Percentiles rank a stretch among this genome's conserved stretches.
These are phyloP conservation scores for Sipha maydis DNA, from an alignment of 2,888 invertebrate genomes.

Conservation along the genomic window DNA sequence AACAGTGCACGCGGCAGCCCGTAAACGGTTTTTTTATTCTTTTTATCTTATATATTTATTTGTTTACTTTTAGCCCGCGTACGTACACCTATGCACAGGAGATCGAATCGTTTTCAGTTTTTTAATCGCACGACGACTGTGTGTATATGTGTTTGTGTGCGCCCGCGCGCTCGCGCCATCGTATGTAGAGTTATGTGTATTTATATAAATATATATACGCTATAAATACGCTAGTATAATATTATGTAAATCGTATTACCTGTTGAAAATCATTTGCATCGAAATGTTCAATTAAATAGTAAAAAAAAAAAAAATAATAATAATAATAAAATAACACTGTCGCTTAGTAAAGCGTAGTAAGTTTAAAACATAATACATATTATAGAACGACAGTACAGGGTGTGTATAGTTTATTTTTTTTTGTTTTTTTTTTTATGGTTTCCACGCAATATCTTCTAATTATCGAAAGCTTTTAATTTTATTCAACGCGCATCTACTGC, in stretches of 20 bases:
- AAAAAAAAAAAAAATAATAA: conserved; percentile 19
- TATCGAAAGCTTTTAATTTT: conserved; percentile 20
- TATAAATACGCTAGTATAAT: conserved; percentile 20
- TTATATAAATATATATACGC: neutral
- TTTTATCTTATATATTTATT: neutral
- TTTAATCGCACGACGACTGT: conserved; percentile 51
- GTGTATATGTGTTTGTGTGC: neutral
- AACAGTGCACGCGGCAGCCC: neutral
- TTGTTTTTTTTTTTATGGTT: neutral
- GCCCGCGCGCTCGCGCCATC: too few species aligned
- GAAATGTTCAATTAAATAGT: conserved; percentile 59
- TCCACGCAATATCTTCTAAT: neutral
- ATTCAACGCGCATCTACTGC: neutral
- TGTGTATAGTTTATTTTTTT: neutral
- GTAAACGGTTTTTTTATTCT: conserved; percentile 21
- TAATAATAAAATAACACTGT: neutral
- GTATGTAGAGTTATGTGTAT: too few species aligned
- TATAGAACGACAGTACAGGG: neutral
- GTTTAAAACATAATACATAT: conserved; percentile 10
- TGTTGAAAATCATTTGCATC: conserved; percentile 59
- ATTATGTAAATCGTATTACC: conserved; percentile 58
- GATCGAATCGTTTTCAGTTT: conserved; percentile 55
- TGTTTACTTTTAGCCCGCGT: neutral
- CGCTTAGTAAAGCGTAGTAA: neutral
- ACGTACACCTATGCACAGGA: neutral